phyloP scores from a whole-genome alignment of 2,797 vertebrate species.

The Paramormyrops hopkinsi region DNA sequence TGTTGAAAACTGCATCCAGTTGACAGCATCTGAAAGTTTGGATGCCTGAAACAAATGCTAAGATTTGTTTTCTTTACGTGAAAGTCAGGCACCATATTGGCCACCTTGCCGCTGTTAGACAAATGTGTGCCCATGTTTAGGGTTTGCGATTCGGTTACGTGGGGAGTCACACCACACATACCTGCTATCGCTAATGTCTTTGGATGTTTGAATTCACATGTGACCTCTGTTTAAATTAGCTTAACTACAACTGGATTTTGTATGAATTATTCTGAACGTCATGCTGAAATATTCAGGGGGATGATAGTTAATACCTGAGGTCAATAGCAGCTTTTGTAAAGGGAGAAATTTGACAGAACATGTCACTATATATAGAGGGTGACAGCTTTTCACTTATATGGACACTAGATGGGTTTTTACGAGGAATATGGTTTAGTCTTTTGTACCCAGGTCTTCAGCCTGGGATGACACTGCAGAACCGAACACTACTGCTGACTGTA shows the following conservation, averaged over 20 bases:
- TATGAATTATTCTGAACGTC: background rate
- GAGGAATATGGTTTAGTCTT: constrained; percentile 3
- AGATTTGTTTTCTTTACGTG: background rate
- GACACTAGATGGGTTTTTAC: constrained; percentile 8
- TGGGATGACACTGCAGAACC: constrained; percentile 9
- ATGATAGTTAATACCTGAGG: background rate
- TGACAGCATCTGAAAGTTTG: background rate
- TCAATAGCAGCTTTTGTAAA: background rate
- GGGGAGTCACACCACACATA: background rate
- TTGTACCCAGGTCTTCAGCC: background rate
- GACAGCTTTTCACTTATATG: constrained; percentile 9
- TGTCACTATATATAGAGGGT: background rate
- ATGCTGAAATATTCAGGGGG: background rate
- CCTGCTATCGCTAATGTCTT: background rate
- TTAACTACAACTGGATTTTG: background rate
- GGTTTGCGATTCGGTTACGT: background rate
- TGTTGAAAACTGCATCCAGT: background rate
- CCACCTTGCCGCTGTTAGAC: background rate
- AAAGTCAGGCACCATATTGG: background rate
- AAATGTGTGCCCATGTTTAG: background rate
- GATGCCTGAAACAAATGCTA: background rate
- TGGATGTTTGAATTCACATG: background rate
- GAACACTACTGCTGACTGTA: constrained; percentile 14
- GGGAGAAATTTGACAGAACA: background rate
- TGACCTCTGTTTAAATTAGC: background rate